phyloP scores from a whole-genome alignment of 2,888 invertebrate genomes.

The Erebia epiphron region DNA sequence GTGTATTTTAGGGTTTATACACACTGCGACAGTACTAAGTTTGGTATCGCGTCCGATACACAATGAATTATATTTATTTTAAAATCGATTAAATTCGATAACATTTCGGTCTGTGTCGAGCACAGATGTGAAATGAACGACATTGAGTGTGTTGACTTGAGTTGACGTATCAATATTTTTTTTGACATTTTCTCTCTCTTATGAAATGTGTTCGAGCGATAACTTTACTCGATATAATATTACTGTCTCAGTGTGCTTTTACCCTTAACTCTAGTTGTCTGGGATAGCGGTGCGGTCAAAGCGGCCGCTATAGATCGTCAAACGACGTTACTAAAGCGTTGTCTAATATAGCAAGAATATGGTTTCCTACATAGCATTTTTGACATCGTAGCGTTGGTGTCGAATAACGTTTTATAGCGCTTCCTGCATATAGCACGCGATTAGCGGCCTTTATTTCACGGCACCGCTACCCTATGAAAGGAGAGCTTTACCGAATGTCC shows the following conservation, averaged over 20 bases:
- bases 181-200: too few species aligned
- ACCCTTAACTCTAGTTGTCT: background rate
- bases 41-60: background rate
- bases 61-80: background rate
- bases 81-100: background rate
- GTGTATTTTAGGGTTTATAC: constrained; percentile 38
- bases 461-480: background rate
- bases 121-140: constrained; percentile 1
- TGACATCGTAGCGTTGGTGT: background rate
- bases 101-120: constrained; percentile 1
- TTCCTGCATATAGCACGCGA: too few species aligned
- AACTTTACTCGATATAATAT: background rate
- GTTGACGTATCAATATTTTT: too few species aligned
- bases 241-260: constrained; percentile 32
- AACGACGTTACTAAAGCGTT: too few species aligned
- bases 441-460: background rate
- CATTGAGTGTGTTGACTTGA: background rate
- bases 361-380: background rate
- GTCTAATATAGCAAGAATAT: too few species aligned
- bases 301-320: too few species aligned
- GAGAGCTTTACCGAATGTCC: constrained; percentile 44
- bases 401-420: too few species aligned
- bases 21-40: constrained; percentile 3
- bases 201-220: background rate
- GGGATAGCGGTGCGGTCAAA: too few species aligned